A percentile compares a stretch with the other conserved stretches of the same genome.
Evolutionary conservation across 2,888 invertebrate genomes (phyloP).

Genomic region (Nephrotoma appendiculata): DNA sequence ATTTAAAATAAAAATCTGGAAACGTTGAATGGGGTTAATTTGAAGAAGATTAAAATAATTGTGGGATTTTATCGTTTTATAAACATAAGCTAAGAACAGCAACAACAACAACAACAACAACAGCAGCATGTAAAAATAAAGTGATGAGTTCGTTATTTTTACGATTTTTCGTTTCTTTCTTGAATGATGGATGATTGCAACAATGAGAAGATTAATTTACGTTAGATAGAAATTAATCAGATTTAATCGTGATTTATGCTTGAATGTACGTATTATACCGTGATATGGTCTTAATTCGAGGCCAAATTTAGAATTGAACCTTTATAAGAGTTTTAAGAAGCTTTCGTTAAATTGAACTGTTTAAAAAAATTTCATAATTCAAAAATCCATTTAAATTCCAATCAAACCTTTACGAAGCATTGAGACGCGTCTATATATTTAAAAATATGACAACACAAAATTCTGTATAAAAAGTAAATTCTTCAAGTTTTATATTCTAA

Average conservation of each 20-base stretch:
- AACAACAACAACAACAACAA: background rate
- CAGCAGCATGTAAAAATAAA: background rate
- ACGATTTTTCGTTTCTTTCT: background rate
- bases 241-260: background rate
- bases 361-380: background rate
- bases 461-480: background rate
- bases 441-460: background rate
- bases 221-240: background rate
- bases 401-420: background rate
- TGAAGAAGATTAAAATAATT: background rate
- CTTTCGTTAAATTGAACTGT: background rate
- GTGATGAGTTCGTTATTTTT: background rate
- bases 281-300: background rate
- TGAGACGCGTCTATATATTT: background rate
- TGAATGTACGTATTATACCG: background rate
- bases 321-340: background rate
- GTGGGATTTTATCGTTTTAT: background rate
- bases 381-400: background rate
- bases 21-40: background rate
- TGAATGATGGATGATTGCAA: background rate
- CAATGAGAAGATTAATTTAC: background rate
- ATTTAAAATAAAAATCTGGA: background rate
- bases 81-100: background rate
- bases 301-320: background rate
- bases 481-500: background rate